A percentile compares a stretch with the other conserved stretches of the same genome.
phyloP scores from a whole-genome alignment of 2,113 vertebrate genomes.

The Callochromis pleurospilus region DNA sequence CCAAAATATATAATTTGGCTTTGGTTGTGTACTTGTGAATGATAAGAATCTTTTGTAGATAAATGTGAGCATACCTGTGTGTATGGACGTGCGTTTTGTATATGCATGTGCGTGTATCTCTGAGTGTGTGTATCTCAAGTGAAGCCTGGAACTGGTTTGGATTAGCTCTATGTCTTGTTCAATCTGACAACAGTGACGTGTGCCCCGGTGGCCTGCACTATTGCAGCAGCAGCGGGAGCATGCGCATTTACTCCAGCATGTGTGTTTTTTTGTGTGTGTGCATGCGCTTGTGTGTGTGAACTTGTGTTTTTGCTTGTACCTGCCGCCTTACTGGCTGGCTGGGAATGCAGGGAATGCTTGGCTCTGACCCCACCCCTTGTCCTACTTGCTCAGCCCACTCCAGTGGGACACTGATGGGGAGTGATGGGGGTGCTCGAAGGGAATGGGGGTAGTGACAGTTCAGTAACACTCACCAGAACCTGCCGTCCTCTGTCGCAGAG shows the following conservation, averaged over 20 bases:
- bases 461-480: constrained; percentile 92
- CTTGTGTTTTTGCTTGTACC: constrained; percentile 12
- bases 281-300: not conserved
- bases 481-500: constrained; percentile 73
- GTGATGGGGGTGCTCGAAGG: constrained; percentile 9
- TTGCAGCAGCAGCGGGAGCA: constrained; percentile 29
- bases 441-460: constrained; percentile 76
- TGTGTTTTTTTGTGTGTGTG: not conserved
- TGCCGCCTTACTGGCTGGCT: constrained; percentile 47
- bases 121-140: not conserved
- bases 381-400: constrained; percentile 42
- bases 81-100: not conserved
- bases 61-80: not conserved
- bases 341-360: constrained; percentile 78
- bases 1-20: constrained; percentile 7
- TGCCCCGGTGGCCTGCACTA: constrained; percentile 30
- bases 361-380: constrained; percentile 44
- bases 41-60: not conserved
- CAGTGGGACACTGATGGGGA: constrained; percentile 48
- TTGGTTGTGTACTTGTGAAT: constrained; percentile 15
- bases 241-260: not conserved
- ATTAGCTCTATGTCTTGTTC: constrained; percentile 66
- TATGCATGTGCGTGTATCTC: not conserved
- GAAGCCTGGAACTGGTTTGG: constrained; percentile 57
- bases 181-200: constrained; percentile 68